Evolutionary conservation across 2,113 vertebrate genomes (phyloP), one percentile per base, ranked within the genome.

Genomic region (Ibidorhyncha struthersii): DNA sequence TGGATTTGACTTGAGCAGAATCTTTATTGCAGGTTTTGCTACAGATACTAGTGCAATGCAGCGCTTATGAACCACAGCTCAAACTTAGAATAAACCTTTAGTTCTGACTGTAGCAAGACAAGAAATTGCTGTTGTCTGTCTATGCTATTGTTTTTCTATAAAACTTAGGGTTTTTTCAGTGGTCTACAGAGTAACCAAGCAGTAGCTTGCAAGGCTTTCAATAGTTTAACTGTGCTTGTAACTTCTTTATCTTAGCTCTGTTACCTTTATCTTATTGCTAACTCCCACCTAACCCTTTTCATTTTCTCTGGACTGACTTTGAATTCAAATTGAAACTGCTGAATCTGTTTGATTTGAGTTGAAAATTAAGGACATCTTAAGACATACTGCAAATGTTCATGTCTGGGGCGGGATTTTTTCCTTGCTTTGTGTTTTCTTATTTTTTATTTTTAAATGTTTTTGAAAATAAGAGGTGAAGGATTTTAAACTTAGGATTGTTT

Each of bases 1-100:
- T 21, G 29, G 14, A 23, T 34, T 92, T 89, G 9, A 62, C 45
- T 71, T 87, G 45, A 94, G 59, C 88, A 93, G 82, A 95, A 87
- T 81, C 67, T 90, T 83, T 91, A 87, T 81, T 97, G 74, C 82
- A 92, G 87, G 58, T 94, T 93, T 91, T 49, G 52, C 3, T 82
- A 76, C 58, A 91, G 63, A 71, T 55, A 36, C 13, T 84, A 23
- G 70, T 88, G 45, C 50, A 9, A 9, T 34, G 27, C 90, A 50
- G n/a, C 13, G 3, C 74, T 95, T 78, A 61, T 12, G 72, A 95
- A 82, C 73, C 82, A 47, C 92, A 88, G 25, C 21, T 94, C 56
- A 52, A 5, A 30, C 50, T 58, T 41, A 21, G 61, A 78, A 41
- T 72, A 87, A 89, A 81, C 8, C 66, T 92, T 76, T 79, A 88